Percentiles rank a stretch among this genome's conserved stretches.
Conservation (phyloP, 2,797 vertebrate genomes). For the Lepus oiostolus region DNA sequence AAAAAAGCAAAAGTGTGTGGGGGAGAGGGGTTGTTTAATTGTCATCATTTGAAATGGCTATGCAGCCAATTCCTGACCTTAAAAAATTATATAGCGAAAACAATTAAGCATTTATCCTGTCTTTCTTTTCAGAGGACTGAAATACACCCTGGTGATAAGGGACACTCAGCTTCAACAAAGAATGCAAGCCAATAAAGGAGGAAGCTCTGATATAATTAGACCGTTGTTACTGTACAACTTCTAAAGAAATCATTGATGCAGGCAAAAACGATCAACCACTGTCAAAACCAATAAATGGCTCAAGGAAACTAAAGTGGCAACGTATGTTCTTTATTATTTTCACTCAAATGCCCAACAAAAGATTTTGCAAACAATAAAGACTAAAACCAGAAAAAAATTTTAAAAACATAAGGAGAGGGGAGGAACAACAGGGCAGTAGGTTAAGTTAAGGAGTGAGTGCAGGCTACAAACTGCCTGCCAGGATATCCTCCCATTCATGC, state of each 20-base stretch:
- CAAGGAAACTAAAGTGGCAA: neutral
- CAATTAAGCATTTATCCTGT: neutral
- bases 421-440: neutral
- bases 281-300: constrained; percentile 41
- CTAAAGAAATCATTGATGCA: neutral
- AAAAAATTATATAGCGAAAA: neutral
- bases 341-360: neutral
- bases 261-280: constrained; percentile 30
- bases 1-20: neutral
- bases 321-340: neutral
- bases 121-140: neutral
- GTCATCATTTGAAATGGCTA: constrained; percentile 7
- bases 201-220: neutral
- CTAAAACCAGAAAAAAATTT: neutral
- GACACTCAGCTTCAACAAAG: neutral
- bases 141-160: neutral
- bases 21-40: neutral
- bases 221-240: neutral
- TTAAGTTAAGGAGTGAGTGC: constrained; percentile 16
- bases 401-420: neutral
- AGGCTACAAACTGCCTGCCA: neutral
- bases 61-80: constrained; percentile 28
- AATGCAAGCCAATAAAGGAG: neutral
- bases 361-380: neutral
- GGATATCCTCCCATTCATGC: neutral